These are phyloP conservation scores for Vulpes ferrilata DNA, from an alignment of 2,113 vertebrate genomes.

Conservation along the genomic window DNA sequence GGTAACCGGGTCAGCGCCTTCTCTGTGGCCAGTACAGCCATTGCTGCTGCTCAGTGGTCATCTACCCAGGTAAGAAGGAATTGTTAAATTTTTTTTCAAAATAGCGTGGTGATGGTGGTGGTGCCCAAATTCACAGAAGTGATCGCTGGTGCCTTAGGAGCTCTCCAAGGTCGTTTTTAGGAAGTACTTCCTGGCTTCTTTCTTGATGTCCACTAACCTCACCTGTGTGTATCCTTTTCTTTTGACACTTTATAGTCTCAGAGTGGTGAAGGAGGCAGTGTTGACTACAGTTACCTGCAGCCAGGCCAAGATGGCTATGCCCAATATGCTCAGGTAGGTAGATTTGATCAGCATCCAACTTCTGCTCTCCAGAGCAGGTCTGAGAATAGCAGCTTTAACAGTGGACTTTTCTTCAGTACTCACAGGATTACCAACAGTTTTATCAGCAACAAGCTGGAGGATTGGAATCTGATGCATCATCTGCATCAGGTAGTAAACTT, in stretches of 20 bases:
- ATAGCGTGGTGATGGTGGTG: neutral
- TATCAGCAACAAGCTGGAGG: constrained; percentile 92
- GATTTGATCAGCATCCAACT: neutral
- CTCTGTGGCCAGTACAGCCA: constrained; percentile 98
- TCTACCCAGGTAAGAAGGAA: constrained; percentile 94
- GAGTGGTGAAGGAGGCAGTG: constrained; percentile 91
- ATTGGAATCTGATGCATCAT: constrained; percentile 90
- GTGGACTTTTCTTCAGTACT: constrained; percentile 82
- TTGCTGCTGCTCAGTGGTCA: constrained; percentile 99
- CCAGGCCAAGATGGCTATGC: constrained; percentile 93
- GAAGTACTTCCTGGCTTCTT: neutral
- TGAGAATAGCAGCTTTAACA: constrained; percentile 34
- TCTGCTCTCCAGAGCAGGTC: neutral
- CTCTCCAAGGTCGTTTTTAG: neutral
- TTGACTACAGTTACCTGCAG: constrained; percentile 95
- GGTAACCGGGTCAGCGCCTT: constrained; percentile 98
- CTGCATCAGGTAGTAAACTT: constrained; percentile 87
- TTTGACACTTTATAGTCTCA: constrained; percentile 89
- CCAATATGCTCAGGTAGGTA: constrained; percentile 93
- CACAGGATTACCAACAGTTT: constrained; percentile 94
- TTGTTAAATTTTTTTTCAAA: neutral
- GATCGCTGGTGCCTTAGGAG: neutral
- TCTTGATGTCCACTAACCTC: neutral
- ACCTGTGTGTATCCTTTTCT: constrained; percentile 10
- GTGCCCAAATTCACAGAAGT: neutral